Evolutionary conservation across 1,140 invertebrate species (phyloP), one percentile per base, ranked within the genome.

Genomic region (Asobara japonica): DNA sequence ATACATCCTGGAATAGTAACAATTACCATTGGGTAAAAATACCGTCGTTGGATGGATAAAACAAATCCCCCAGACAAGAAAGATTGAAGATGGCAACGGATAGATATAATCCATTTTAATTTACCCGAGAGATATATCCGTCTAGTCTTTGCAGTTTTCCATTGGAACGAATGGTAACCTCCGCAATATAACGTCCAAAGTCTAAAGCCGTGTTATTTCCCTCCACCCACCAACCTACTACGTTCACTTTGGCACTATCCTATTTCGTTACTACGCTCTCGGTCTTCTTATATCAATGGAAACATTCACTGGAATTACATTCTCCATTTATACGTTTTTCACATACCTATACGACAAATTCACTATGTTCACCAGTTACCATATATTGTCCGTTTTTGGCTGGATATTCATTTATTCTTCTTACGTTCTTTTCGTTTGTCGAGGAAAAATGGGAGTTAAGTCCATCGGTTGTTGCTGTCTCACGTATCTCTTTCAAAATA

Each of bases 51-150:
- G 60, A 65, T 20, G 69, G 25, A 41, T 22, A 31, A 27, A 41
- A 7, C 16, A 69, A 56, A 30, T 20, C 11, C n/a, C 13, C 71
- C 65, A 75, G 71, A 71, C 73, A 79, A 78, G 65, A 70, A 77
- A 83, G 75, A 83, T 84, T 74, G 77, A 82, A 80, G 78, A 76
- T 77, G 75, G 22, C 75, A 75, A 73, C 76, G 70, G 75, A 83
- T 77, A 84, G 83, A 83, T 83, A 83, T 82, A 83, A 85, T 85
- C 79, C 80, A 82, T 83, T 84, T 84, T 84, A 85, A 84, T 85
- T 85, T 82, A 82, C 77, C 77, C 72, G 70, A 56, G 66, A 79
- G 80, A 83, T 80, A 83, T 81, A 84, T 83, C 75, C 78, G 79
- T 84, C 79, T 80, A 80, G 78, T 76, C 33, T 80, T n/a, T 77